phyloP scores from a whole-genome alignment of 2,888 invertebrate genomes.

The Lymantria dispar region DNA sequence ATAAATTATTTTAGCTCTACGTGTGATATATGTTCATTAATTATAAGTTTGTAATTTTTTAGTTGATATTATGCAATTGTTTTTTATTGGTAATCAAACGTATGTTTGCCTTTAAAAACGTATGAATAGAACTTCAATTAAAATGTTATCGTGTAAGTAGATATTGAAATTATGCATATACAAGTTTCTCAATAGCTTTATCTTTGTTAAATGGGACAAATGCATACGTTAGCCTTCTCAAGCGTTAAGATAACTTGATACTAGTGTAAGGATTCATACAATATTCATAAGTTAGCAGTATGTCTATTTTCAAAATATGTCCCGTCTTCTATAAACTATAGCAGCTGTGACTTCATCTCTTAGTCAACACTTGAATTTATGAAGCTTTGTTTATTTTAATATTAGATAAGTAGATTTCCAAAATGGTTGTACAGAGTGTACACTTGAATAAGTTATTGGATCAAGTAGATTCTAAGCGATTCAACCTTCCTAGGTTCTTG shows the following conservation, averaged over 20 bases:
- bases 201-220: neutral
- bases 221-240: neutral
- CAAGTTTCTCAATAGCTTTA: neutral
- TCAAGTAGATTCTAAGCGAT: neutral
- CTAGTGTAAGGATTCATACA: neutral
- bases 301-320: neutral
- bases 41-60: too few species aligned
- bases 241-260: neutral
- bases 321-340: neutral
- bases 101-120: too few species aligned
- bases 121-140: too few species aligned
- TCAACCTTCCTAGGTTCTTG: neutral
- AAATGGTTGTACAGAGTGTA: neutral
- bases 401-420: neutral
- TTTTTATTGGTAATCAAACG: too few species aligned
- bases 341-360: neutral
- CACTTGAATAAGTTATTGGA: neutral
- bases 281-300: neutral
- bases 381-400: neutral
- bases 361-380: neutral
- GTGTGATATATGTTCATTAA: too few species aligned
- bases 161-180: too few species aligned
- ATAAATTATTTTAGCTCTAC: too few species aligned
- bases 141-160: too few species aligned
- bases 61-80: too few species aligned